Conservation (phyloP, 2,888 invertebrate species). For the Acrobeloides nanus region DNA sequence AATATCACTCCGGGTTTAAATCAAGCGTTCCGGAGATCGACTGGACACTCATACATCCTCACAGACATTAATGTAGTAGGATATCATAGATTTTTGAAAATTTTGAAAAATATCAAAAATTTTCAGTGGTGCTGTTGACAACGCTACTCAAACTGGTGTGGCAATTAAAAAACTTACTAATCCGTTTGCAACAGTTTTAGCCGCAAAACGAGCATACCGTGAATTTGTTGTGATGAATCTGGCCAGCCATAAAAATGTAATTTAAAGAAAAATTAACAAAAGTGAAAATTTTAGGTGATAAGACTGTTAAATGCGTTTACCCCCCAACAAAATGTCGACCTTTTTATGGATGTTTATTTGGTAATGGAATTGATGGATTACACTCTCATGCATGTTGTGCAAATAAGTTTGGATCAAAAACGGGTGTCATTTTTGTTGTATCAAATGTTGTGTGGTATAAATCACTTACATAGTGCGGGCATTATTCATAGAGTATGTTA, state of each 20-base stretch:
- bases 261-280: too few species aligned
- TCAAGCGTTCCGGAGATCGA: too few species aligned
- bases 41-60: too few species aligned
- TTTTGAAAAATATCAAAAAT: too few species aligned
- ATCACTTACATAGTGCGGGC: slow-evolving; percentile 96
- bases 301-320: slow-evolving; percentile 97
- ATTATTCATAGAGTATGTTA: slow-evolving; percentile 47
- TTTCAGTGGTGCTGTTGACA: slow-evolving; percentile 88
- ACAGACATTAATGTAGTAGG: too few species aligned
- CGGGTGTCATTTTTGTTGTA: slow-evolving; percentile 97
- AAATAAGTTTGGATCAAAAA: slow-evolving; percentile 99
- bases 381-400: slow-evolving; percentile 97
- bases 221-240: slow-evolving; percentile 99
- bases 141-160: slow-evolving; percentile 80
- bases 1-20: too few species aligned
- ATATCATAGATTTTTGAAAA: too few species aligned
- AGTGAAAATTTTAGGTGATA: slow-evolving; percentile 66
- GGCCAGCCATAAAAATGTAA: slow-evolving; percentile 99
- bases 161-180: slow-evolving; percentile 98
- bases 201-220: slow-evolving; percentile 96
- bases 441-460: slow-evolving; percentile 99
- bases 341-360: slow-evolving; percentile 77
- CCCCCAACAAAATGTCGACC: slow-evolving; percentile 89
- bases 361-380: slow-evolving; percentile 72
- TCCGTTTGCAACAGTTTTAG: slow-evolving; percentile 99